Evolutionary conservation across 1,140 invertebrate genomes (phyloP).

Genomic region (Hycleus cichorii): DNA sequence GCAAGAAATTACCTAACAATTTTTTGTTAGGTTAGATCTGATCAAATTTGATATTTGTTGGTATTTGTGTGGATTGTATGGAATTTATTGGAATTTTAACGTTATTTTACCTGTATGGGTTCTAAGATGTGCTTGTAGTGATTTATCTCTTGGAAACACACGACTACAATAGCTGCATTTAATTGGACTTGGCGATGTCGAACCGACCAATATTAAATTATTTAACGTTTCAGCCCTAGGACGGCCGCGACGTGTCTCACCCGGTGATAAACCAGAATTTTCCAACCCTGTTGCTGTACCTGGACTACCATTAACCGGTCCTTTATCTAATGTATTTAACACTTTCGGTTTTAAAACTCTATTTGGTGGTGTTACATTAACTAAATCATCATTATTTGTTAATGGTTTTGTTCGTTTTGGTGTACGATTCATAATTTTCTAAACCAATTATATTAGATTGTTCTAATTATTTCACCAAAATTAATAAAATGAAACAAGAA

Average conservation of each 20-base stretch:
- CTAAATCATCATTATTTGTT: slow-evolving; percentile 23
- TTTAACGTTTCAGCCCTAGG: slow-evolving; percentile 67
- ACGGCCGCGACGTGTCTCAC: slow-evolving; percentile 51
- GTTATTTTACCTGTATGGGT: slow-evolving; percentile 64
- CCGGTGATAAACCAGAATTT: slow-evolving; percentile 32
- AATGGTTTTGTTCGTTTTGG: slow-evolving; percentile 34
- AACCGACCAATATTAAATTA: slow-evolving; percentile 64
- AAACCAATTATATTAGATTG: slow-evolving; percentile 11
- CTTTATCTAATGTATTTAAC: slow-evolving; percentile 33
- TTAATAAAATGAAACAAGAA: too few species aligned
- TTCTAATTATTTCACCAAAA: slow-evolving; percentile 2
- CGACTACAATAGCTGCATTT: slow-evolving; percentile 67
- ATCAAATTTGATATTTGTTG: too few species aligned
- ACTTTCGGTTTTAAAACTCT: slow-evolving; percentile 27
- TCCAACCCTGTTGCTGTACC: slow-evolving; percentile 16
- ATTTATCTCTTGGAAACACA: slow-evolving; percentile 76
- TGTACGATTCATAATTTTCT: slow-evolving; percentile 35
- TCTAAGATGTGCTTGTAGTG: slow-evolving; percentile 69
- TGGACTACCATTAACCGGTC: slow-evolving; percentile 31
- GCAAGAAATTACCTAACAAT: too few species aligned
- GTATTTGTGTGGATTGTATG: too few species aligned
- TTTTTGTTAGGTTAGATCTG: too few species aligned
- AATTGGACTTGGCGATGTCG: slow-evolving; percentile 62
- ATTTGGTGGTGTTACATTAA: slow-evolving; percentile 29
- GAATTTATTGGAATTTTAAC: too few species aligned